Percentiles rank a stretch among this genome's conserved stretches.
phyloP scores from a whole-genome alignment of 2,113 vertebrate genomes.

The Pterophyllum scalare region DNA sequence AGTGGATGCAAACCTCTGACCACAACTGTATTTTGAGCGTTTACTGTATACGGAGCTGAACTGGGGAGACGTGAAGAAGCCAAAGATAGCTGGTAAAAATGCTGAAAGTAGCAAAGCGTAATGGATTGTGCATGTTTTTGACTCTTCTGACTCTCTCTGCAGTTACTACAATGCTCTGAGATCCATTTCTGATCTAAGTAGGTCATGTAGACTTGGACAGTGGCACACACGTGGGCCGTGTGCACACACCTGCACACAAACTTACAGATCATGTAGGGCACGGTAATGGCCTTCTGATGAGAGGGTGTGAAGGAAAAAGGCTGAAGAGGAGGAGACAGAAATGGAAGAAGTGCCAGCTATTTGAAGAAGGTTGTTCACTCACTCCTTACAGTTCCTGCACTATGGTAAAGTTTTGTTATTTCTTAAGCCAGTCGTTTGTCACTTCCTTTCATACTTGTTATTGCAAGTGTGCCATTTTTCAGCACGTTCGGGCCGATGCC shows the following conservation, averaged over 20 bases:
- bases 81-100: conserved; percentile 46
- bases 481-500: conserved; percentile 37
- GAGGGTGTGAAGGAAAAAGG: conserved; percentile 21
- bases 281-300: conserved; percentile 27
- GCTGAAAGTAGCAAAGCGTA: conserved; percentile 31
- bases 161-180: conserved; percentile 12
- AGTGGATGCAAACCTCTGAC: neutral
- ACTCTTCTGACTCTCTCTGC: neutral
- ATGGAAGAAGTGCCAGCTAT: conserved; percentile 18
- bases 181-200: conserved; percentile 37
- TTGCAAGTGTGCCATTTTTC: conserved; percentile 35
- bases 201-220: conserved; percentile 33
- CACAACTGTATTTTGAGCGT: neutral
- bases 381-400: conserved; percentile 28
- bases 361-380: conserved; percentile 10
- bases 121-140: conserved; percentile 48
- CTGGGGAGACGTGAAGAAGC: conserved; percentile 9
- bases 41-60: neutral
- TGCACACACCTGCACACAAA: conserved; percentile 3
- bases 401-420: conserved; percentile 39
- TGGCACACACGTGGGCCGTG: neutral
- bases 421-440: conserved; percentile 48
- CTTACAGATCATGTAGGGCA: conserved; percentile 15
- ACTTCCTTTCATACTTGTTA: conserved; percentile 36
- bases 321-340: neutral